These are phyloP conservation scores for Monochamus alternatus DNA, from an alignment of 2,888 invertebrate genomes.

Conservation along the genomic window DNA sequence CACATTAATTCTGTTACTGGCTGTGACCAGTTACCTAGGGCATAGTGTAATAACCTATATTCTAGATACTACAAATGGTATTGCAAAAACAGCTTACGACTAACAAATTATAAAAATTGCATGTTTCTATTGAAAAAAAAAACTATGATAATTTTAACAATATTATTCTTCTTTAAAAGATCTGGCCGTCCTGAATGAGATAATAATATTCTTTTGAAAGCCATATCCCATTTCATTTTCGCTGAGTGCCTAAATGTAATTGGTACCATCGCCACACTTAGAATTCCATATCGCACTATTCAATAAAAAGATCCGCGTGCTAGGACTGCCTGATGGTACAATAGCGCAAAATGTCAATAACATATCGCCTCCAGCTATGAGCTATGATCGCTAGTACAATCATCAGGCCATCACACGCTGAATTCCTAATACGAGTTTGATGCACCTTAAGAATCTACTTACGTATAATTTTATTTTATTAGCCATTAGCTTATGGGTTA, in stretches of 20 bases:
- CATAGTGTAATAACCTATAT: too few species aligned
- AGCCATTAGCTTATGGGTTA: background rate
- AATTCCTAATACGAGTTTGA: background rate
- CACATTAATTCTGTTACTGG: too few species aligned
- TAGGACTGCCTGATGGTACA: background rate
- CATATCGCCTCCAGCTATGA: background rate
- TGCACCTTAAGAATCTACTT: background rate
- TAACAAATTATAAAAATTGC: too few species aligned
- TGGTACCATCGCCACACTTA: background rate
- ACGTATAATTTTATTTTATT: background rate
- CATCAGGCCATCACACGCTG: background rate
- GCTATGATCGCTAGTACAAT: background rate
- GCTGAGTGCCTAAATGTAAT: background rate
- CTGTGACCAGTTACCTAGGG: too few species aligned
- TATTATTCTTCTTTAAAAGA: too few species aligned
- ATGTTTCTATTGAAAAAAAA: too few species aligned
- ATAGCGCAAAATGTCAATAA: conserved; percentile 9
- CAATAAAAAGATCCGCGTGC: conserved; percentile 1
- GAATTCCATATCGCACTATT: background rate
- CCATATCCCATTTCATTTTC: background rate
- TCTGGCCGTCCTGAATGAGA: too few species aligned
- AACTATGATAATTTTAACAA: too few species aligned
- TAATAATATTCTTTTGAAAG: too few species aligned
- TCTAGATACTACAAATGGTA: too few species aligned
- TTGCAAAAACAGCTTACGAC: too few species aligned